Conservation (phyloP, 2,888 invertebrate species). For the Nineta flava region DNA sequence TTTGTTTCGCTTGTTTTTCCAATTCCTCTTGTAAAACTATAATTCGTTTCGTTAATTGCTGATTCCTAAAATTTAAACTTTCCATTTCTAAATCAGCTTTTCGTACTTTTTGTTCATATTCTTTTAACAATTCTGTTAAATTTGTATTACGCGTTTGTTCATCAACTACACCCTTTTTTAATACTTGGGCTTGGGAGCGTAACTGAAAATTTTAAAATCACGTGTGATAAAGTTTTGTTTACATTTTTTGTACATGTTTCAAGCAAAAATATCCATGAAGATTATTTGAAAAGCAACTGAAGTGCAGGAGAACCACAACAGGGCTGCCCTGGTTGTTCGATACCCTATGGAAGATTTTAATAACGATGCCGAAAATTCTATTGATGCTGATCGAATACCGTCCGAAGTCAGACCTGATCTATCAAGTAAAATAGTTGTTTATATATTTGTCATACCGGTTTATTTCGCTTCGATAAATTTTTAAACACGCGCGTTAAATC, state of each 20-base stretch:
- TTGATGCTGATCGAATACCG: too few species aligned
- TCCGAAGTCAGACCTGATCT: too few species aligned
- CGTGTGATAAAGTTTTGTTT: background rate
- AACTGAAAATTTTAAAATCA: conserved; percentile 41
- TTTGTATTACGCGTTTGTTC: conserved; percentile 70
- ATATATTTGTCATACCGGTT: too few species aligned
- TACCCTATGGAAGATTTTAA: too few species aligned
- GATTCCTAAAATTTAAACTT: conserved; percentile 81
- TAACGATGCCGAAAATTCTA: too few species aligned
- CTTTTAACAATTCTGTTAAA: conserved; percentile 61
- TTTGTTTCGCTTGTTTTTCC: conserved; percentile 31
- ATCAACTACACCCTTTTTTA: conserved; percentile 85
- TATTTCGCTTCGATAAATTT: too few species aligned
- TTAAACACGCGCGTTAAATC: too few species aligned
- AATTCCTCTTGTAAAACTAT: conserved; percentile 84
- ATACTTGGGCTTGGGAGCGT: conserved; percentile 76
- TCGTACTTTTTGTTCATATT: conserved; percentile 67
- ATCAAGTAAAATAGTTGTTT: too few species aligned
- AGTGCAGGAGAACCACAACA: too few species aligned
- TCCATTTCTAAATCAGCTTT: conserved; percentile 87
- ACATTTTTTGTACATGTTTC: background rate
- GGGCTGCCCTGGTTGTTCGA: too few species aligned
- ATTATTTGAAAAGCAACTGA: too few species aligned
- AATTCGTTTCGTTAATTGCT: conserved; percentile 81
- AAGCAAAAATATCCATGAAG: background rate